Base-by-base conservation (phyloP, 2,797 vertebrate genomes). In the Channa striata region DNA sequence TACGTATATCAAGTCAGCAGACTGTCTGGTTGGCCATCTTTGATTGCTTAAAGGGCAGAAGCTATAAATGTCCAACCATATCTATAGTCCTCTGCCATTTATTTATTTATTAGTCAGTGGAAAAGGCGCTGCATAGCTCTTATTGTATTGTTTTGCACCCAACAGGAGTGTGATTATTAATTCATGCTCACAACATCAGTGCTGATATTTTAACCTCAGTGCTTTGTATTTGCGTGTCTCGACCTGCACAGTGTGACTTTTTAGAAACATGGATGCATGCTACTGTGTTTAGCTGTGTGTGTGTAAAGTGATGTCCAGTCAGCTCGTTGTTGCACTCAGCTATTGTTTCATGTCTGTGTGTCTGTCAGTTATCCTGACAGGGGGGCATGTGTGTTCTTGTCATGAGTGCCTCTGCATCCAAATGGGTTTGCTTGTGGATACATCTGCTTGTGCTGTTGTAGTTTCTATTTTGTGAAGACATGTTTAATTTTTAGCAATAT, bases 321-420 rank as follows among this genome's bases (percentile, higher is more conserved):
- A 70, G 58, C 68, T 70, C 20, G 21, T 43, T 42, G 21, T 5
- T 21, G 12, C 42, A 14, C 1, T 37, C 14, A 47, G 58, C 44
- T 20, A 10, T 37, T 54, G 43, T 57, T 14, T 25, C 42, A 9
- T 25, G 19, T 47, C 5, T 20, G 19, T 14, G 30, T 63, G 50
- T 36, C 42, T 19, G 16, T 56, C 57, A 68, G 59, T 47, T 52
- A 11, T 34, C 64, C 23, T 64, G 59, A 59, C 59, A n/a, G 34
- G 9, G 42, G 17, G 12, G 37, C 34, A 10, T 25, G 21, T 39
- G 23, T 12, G 34, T 68, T 33, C 56, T n/a, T 65, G 4, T 39
- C 2, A 43, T 30, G 30, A 11, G 10, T 8, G n/a, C 16, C 4
- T 33, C 21, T 60, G 44, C 25, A 48, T 59, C 17, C 1, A 3